Conservation (phyloP, 2,888 invertebrate species). For the Anthoptus insignis region DNA sequence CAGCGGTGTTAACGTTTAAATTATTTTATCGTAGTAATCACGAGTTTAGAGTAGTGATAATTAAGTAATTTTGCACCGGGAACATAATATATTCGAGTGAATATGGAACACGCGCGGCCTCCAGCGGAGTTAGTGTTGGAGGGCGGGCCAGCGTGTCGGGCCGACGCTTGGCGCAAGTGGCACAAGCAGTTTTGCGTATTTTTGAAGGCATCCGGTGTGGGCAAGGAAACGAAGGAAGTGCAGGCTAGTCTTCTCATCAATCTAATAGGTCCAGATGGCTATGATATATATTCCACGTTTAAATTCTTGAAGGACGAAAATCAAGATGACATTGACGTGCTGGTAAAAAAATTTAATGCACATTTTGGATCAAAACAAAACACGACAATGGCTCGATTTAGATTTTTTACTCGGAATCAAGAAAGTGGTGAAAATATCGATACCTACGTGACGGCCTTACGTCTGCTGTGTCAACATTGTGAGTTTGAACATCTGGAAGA, state of each 20-base stretch:
- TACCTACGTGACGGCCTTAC: constrained; percentile 11
- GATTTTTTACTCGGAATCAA: neutral
- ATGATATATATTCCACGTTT: neutral
- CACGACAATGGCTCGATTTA: neutral
- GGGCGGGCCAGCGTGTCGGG: neutral
- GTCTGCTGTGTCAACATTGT: constrained; percentile 30
- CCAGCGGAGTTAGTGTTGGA: neutral
- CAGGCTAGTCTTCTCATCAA: neutral
- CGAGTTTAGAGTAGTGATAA: no score
- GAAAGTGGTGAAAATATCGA: neutral
- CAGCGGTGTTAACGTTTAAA: neutral
- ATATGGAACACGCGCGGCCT: neutral
- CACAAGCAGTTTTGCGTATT: neutral
- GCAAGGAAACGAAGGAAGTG: neutral
- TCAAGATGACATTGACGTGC: neutral
- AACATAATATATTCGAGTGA: no score
- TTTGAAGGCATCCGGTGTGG: neutral
- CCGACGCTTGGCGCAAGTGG: neutral
- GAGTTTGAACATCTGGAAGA: constrained; percentile 31
- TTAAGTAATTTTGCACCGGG: no score
- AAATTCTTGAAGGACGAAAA: neutral
- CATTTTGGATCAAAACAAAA: neutral
- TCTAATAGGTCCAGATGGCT: neutral
- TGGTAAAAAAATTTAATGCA: neutral
- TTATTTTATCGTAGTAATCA: no score